Percentiles rank a stretch among this genome's conserved stretches.
phyloP scores from a whole-genome alignment of 2,888 invertebrate genomes.

The Mythimna pallens region DNA sequence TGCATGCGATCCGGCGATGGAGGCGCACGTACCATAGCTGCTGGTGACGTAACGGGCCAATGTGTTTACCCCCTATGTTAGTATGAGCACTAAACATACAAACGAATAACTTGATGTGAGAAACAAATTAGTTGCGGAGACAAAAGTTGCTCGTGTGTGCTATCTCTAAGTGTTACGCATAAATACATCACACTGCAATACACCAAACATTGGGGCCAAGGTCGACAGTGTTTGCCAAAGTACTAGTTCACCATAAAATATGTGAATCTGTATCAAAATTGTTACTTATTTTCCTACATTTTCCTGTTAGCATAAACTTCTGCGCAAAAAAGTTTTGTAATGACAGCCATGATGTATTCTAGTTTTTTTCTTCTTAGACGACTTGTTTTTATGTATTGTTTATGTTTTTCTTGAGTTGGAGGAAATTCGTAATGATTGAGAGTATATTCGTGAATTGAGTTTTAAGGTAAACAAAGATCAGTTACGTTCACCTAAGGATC shows the following conservation, averaged over 20 bases:
- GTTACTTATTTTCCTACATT: conserved; percentile 53
- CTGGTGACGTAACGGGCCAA: too few species aligned
- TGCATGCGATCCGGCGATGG: too few species aligned
- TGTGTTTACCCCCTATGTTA: too few species aligned
- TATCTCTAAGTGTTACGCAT: conserved; percentile 4
- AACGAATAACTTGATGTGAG: too few species aligned
- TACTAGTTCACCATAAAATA: conserved; percentile 41
- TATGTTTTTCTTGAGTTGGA: conserved; percentile 28
- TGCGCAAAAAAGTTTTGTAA: conserved; percentile 46
- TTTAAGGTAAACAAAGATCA: conserved; percentile 12
- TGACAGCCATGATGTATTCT: conserved; percentile 47
- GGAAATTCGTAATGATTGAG: conserved; percentile 32
- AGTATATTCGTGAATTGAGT: neutral
- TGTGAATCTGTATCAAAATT: conserved; percentile 38
- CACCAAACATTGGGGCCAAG: conserved; percentile 43
- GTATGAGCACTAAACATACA: too few species aligned
- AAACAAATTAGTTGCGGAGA: too few species aligned
- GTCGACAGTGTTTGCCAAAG: conserved; percentile 41
- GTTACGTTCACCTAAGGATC: neutral
- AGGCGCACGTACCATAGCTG: too few species aligned
- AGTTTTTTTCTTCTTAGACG: conserved; percentile 44
- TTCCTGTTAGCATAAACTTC: conserved; percentile 59
- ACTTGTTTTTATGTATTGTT: conserved; percentile 50
- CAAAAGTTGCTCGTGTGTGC: too few species aligned
- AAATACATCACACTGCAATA: conserved; percentile 13